Evolutionary conservation across 2,888 invertebrate species (phyloP), one percentile per base, ranked within the genome.

Genomic region (Tortrix viridana): DNA sequence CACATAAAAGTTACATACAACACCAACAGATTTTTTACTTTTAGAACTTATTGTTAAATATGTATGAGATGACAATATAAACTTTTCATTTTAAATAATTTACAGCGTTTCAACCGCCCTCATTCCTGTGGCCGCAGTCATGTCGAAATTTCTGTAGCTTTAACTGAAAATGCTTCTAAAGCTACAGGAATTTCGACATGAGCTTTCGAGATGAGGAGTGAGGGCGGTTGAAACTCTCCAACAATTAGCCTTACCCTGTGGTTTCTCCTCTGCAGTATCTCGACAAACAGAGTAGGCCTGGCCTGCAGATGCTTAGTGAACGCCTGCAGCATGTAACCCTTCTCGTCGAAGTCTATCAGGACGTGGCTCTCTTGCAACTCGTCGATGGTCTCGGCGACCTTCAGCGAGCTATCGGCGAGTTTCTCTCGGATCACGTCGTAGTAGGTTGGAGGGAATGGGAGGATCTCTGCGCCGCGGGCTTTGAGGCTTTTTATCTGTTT

Each of bases 231-330:
- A n/a, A n/a, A n/a, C n/a, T n/a, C n/a, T n/a, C n/a, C n/a, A n/a
- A n/a, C n/a, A n/a, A n/a, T n/a, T n/a, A n/a, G n/a, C n/a, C n/a
- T 93, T 86, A 97, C 97, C 82, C 95, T 95, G 80, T 98, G 98
- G 88, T 99, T 99, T 75, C 95, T 95, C 71, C 99, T 94, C 85
- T 99, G 99, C 75, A 99, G 97, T 20, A 99, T 95, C 91, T 99
- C 99, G 59, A 99, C 92, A 85, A 99, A 99, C 7, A 99, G 84
- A 0, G 99, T 99, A 0, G 99, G 99, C 67, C 99, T 93, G 70
- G 98, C 98, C 86, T 99, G 98, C 92, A 98, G 94, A 70, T 97
- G 98, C 85, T 97, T 98, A 0, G 97, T 97, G 80, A 98, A 99
- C 47, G 98, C 98, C 89, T 99, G 99, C 67, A 99, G 93, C 79